phyloP scores from a whole-genome alignment of 2,888 invertebrate genomes.

The Agrotis ipsilon region DNA sequence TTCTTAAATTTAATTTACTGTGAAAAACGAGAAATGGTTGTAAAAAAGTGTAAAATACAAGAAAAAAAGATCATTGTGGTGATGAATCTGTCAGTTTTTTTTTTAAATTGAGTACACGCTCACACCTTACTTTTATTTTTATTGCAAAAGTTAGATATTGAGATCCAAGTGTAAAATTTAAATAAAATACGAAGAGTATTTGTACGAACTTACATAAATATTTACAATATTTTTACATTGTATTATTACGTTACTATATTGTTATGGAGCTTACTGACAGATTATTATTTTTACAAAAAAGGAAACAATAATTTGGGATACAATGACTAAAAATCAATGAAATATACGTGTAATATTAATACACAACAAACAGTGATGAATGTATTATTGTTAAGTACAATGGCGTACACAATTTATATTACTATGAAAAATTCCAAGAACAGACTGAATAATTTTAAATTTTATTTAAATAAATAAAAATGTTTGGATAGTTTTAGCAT shows the following conservation, averaged over 20 bases:
- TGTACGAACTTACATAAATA: slow-evolving; percentile 45
- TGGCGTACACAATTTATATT: not conserved
- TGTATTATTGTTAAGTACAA: slow-evolving; percentile 12
- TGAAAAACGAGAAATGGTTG: slow-evolving; percentile 8
- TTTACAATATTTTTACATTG: slow-evolving; percentile 55
- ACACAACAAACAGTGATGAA: not conserved
- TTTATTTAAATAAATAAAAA: too few species aligned
- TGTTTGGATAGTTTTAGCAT: too few species aligned
- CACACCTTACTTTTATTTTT: slow-evolving; percentile 16
- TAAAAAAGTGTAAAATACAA: slow-evolving; percentile 31
- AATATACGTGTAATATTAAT: not conserved
- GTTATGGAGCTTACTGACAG: not conserved
- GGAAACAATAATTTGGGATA: not conserved
- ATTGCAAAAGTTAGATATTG: slow-evolving; percentile 34
- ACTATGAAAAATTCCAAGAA: not conserved
- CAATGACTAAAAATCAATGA: not conserved
- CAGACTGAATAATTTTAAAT: too few species aligned
- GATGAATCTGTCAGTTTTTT: slow-evolving; percentile 13
- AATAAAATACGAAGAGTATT: slow-evolving; percentile 30
- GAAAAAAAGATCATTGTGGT: not conserved
- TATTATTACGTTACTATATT: slow-evolving; percentile 8
- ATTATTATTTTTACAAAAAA: not conserved
- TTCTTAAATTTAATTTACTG: slow-evolving; percentile 8
- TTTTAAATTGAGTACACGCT: not conserved
- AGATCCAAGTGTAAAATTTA: slow-evolving; percentile 45